A percentile compares a stretch with the other conserved stretches of the same genome.
Conservation (phyloP, 2,113 vertebrate species). For the Opisthocomus hoazin region DNA sequence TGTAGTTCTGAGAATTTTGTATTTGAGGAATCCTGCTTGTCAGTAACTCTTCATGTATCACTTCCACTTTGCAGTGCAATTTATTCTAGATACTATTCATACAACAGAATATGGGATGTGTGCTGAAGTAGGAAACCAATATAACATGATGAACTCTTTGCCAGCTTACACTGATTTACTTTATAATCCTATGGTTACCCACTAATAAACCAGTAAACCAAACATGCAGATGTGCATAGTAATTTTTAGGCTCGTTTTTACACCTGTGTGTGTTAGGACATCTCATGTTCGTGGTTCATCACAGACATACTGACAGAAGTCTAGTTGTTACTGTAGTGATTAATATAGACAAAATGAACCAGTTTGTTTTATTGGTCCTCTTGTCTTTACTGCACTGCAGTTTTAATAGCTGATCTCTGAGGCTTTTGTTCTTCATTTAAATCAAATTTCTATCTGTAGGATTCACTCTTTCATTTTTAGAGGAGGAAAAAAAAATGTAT, state of each 20-base stretch:
- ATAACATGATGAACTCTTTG: background rate
- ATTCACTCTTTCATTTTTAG: background rate
- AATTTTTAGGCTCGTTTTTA: background rate
- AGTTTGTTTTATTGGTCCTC: background rate
- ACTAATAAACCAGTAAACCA: background rate
- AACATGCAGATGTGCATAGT: background rate
- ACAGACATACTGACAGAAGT: background rate
- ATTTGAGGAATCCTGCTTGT: background rate
- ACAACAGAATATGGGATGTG: background rate
- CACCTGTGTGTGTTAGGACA: background rate
- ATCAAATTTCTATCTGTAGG: background rate
- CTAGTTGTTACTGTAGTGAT: background rate
- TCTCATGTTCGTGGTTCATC: background rate
- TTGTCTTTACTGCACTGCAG: background rate
- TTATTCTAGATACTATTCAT: background rate
- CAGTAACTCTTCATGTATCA: background rate
- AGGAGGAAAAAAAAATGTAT: accelerated
- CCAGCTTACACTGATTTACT: background rate
- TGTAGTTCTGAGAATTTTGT: background rate
- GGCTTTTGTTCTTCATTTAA: background rate
- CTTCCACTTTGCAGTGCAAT: background rate
- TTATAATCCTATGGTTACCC: background rate
- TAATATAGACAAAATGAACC: background rate
- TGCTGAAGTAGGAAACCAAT: background rate
- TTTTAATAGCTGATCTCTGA: background rate